Base-by-base conservation (phyloP, 92 coral and sea anemone species). In the Isaurus tuberculatus region DNA sequence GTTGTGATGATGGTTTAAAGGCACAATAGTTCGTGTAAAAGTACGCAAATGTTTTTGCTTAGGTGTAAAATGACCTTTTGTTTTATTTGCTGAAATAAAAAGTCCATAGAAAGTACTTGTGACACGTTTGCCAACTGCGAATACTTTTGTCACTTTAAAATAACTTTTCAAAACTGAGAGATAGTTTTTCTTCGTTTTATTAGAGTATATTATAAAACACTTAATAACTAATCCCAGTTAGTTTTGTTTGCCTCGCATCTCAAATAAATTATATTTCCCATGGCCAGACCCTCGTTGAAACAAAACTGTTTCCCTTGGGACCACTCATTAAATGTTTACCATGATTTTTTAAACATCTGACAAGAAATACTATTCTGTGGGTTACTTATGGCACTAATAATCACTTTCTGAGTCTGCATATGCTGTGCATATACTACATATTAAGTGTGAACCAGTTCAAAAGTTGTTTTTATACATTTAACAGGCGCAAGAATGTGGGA, bases 401-500 rank as follows among this genome's bases (percentile, higher is more conserved):
- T 53, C 61, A 53, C 61, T 53, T 53, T 53, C 26, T 53, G 61
- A 17, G 61, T 53, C 25, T 53, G 27, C 61, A 53, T 19, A 53
- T 53, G 63, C 63, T 55, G 63, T 55, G 63, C 49, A 40, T 31
- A 34, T 72, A 72, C 53, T 72, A 31, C 49, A 26, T 72, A 20
- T 27, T 27, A 33, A 72, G 31, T 72, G n/a, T 72, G 42, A 33
- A 36, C 30, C 68, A 11, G 40, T 61, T 16, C 28, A 34, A 26
- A 27, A 72, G 80, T 68, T 42, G 51, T 20, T 84, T 53, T 27
- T 53, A 70, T 58, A 55, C 63, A 20, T 55, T 32, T 53, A 37
- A 31, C 64, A 84, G 88, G 46, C 83, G 88, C 66, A 84, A 84
- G 40, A 43, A 43, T 63, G 70, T 84, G 64, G 88, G 88, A 34